Conservation (phyloP, 2,797 vertebrate species). For the Valencia hispanica region DNA sequence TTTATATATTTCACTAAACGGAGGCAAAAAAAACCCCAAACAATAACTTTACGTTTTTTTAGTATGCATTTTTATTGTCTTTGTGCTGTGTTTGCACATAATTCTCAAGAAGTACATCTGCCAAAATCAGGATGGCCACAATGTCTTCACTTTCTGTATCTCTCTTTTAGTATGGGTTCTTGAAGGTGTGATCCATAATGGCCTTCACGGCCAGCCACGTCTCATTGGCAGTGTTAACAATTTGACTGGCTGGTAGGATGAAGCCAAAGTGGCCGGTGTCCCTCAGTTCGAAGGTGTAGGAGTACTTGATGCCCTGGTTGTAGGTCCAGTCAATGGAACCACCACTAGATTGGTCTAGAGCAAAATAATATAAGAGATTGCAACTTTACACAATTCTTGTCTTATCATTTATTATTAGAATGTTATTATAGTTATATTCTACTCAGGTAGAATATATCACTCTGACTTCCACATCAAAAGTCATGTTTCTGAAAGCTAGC, state of each 20-base stretch:
- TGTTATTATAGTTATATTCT: no score
- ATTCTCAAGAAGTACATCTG: background rate
- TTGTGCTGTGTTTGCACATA: background rate
- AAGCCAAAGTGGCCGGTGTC: constrained; percentile 91
- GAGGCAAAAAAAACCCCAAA: no score
- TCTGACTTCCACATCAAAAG: background rate
- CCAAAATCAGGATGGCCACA: background rate
- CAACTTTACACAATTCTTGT: background rate
- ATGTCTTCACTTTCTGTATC: no score
- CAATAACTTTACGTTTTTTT: background rate
- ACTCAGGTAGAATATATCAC: background rate
- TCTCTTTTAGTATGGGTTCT: constrained; percentile 78
- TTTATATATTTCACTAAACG: background rate
- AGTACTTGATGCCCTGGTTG: constrained; percentile 75
- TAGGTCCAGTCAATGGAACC: constrained; percentile 92
- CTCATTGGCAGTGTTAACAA: constrained; percentile 89
- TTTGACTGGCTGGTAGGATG: constrained; percentile 89
- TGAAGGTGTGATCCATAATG: constrained; percentile 85
- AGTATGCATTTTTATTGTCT: background rate
- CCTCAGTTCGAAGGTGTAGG: constrained; percentile 89
- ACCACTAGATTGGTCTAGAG: constrained; percentile 92
- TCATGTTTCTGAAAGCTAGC: background rate
- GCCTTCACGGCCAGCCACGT: constrained; percentile 88
- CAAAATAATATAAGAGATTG: background rate
- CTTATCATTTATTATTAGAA: no score